A percentile compares a stretch with the other conserved stretches of the same genome.
phyloP scores from a whole-genome alignment of 2,888 invertebrate species.

The Sphinx pinastri region DNA sequence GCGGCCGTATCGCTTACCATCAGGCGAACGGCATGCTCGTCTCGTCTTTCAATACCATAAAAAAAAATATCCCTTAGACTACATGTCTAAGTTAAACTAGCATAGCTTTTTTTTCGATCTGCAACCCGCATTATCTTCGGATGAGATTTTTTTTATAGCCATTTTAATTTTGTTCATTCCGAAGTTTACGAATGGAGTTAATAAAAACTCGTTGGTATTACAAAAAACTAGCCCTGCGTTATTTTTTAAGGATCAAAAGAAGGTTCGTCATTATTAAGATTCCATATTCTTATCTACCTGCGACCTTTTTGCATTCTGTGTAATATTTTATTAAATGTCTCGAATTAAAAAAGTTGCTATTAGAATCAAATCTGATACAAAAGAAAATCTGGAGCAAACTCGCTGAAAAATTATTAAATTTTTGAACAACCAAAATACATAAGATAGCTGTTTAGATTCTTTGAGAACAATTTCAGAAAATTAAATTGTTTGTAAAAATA shows the following conservation, averaged over 20 bases:
- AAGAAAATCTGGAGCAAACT: background rate
- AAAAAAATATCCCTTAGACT: no score
- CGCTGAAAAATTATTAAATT: background rate
- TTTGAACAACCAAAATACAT: background rate
- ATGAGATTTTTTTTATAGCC: background rate
- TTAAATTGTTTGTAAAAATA: background rate
- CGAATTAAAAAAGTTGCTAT: background rate
- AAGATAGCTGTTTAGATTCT: background rate
- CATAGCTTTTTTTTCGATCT: no score
- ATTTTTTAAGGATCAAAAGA: constrained; percentile 26
- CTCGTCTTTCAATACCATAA: no score
- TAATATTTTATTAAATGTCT: background rate
- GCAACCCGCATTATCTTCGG: background rate
- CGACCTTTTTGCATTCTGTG: constrained; percentile 4
- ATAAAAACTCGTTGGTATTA: constrained; percentile 22
- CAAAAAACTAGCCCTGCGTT: constrained; percentile 24
- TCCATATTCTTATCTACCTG: constrained; percentile 27
- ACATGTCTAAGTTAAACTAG: no score
- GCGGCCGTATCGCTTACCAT: no score
- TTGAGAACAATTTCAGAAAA: background rate
- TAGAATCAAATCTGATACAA: background rate
- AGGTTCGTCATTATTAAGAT: constrained; percentile 25
- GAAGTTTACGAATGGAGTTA: background rate
- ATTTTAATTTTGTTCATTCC: constrained; percentile 11
- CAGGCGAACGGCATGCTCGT: no score